phyloP scores from a whole-genome alignment of 2,888 invertebrate genomes.

The Antheraea yamamai region DNA sequence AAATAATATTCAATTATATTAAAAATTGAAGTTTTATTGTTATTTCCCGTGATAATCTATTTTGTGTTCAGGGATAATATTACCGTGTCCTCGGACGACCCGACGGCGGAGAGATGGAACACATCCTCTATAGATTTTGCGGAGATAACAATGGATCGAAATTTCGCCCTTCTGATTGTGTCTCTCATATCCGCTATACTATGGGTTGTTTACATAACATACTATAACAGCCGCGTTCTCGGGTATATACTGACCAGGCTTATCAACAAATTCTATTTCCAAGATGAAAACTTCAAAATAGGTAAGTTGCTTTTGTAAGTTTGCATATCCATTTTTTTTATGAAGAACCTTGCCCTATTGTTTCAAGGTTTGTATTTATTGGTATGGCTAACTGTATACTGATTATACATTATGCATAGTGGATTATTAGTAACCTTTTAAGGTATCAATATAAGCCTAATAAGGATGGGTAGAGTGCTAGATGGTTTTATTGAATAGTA shows the following conservation, averaged over 20 bases:
- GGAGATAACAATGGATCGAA: conserved; percentile 89
- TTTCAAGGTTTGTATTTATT: conserved; percentile 3
- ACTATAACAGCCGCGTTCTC: conserved; percentile 96
- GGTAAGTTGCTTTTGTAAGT: conserved; percentile 78
- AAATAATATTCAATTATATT: conserved; percentile 39
- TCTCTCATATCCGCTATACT: conserved; percentile 91
- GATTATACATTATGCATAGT: not conserved
- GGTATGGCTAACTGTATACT: not conserved
- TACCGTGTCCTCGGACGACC: conserved; percentile 56
- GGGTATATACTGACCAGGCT: conserved; percentile 95
- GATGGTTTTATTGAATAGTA: not conserved
- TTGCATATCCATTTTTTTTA: not conserved
- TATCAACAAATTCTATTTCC: conserved; percentile 92
- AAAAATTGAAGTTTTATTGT: conserved; percentile 27
- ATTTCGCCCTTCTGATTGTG: conserved; percentile 87
- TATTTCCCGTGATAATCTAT: conserved; percentile 35
- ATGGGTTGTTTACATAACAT: conserved; percentile 97
- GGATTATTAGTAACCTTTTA: not conserved
- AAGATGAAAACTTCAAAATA: conserved; percentile 94
- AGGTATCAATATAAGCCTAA: not conserved
- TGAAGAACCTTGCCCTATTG: conserved; percentile 2
- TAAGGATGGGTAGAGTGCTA: not conserved
- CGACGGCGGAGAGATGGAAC: conserved; percentile 81
- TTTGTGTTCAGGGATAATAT: conserved; percentile 61
- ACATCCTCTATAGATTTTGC: conserved; percentile 82